These are phyloP conservation scores for Phymastichus coffea DNA, from an alignment of 1,140 invertebrate genomes.

Conservation along the genomic window DNA sequence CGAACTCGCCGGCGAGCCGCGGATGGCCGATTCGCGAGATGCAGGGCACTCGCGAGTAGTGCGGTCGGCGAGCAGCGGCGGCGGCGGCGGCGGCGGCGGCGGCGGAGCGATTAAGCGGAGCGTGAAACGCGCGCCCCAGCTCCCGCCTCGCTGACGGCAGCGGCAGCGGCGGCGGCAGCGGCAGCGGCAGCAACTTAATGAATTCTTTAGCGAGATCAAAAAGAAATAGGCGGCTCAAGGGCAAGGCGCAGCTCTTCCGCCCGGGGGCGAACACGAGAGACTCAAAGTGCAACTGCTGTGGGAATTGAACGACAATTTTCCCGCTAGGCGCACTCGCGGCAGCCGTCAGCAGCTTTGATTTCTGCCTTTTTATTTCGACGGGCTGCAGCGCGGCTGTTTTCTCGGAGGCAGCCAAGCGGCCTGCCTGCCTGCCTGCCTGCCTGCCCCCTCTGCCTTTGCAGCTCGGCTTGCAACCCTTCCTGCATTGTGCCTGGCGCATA, in stretches of 20 bases:
- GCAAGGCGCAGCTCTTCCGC: conserved; percentile 9
- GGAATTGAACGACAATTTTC: conserved; percentile 44
- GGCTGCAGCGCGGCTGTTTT: conserved; percentile 29
- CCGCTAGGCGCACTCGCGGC: conserved; percentile 40
- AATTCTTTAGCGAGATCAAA: conserved; percentile 50
- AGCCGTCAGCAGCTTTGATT: conserved; percentile 37
- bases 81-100: too few species aligned
- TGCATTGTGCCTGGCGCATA: conserved; percentile 2
- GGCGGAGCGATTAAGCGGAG: conserved; percentile 28
- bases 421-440: too few species aligned
- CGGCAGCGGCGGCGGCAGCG: not conserved
- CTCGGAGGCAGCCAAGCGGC: too few species aligned
- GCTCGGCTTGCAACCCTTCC: conserved; percentile 17
- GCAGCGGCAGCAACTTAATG: conserved; percentile 47
- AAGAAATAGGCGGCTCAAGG: conserved; percentile 39
- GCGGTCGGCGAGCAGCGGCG: too few species aligned
- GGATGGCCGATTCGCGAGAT: too few species aligned
- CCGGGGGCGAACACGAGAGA: conserved; percentile 18
- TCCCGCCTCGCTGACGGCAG: conserved; percentile 39
- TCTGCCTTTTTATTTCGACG: conserved; percentile 3
- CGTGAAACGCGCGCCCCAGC: conserved; percentile 43
- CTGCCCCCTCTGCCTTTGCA: too few species aligned
- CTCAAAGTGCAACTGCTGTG: conserved; percentile 31
- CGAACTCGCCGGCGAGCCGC: not conserved
- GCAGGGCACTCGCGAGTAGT: too few species aligned